Conservation (phyloP, 2,797 vertebrate genomes). For the Graptemys geographica region DNA sequence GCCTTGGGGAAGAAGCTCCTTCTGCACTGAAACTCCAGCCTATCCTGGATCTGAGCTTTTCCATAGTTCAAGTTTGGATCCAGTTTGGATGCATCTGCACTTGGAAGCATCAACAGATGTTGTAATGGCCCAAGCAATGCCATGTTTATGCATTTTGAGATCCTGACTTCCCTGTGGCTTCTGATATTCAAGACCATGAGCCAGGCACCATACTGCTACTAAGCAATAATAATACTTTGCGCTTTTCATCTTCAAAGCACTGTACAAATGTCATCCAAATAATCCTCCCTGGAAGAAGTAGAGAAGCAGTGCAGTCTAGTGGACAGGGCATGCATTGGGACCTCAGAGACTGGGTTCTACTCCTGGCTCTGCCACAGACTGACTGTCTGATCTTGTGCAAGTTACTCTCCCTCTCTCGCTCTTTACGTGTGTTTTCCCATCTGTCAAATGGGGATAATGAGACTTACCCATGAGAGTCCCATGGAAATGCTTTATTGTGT, state of each 20-base stretch:
- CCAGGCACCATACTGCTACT: not conserved
- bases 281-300: not conserved
- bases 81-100: not conserved
- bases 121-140: not conserved
- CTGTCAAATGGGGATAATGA: not conserved
- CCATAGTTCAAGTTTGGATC: not conserved
- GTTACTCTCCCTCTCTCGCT: not conserved
- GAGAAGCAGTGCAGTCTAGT: not conserved
- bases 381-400: not conserved
- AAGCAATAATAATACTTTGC: not conserved
- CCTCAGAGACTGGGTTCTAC: not conserved
- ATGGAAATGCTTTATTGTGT: not conserved
- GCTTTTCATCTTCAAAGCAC: conserved; percentile 17
- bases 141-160: not conserved
- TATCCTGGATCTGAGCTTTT: not conserved
- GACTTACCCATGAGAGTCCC: not conserved
- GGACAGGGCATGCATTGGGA: not conserved
- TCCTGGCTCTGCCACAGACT: not conserved
- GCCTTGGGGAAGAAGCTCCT: not conserved
- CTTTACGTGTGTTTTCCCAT: not conserved
- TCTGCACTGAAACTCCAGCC: not conserved
- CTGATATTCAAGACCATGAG: conserved; percentile 21
- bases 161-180: not conserved
- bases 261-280: conserved; percentile 3
- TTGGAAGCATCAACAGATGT: not conserved